Evolutionary conservation across 2,113 vertebrate species (phyloP).

Genomic region (Rhinopomastus cyanomelas): DNA sequence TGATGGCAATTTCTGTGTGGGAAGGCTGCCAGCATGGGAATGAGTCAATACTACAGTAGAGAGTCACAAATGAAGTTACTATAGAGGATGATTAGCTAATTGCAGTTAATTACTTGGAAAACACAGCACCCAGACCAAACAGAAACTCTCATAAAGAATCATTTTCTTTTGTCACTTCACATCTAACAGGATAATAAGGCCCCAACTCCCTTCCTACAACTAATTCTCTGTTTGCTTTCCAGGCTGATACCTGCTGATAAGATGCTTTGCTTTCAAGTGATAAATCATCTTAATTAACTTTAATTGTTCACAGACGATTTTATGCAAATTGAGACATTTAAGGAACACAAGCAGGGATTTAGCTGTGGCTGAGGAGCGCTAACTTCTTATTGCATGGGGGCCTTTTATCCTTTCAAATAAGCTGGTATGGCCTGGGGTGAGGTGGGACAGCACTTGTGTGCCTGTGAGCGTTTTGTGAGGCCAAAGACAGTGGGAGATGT

Average conservation of each 20-base stretch:
- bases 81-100: conserved; percentile 65
- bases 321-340: conserved; percentile 32
- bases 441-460: accelerated
- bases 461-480: accelerated
- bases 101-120: conserved; percentile 60
- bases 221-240: conserved; percentile 65
- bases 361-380: neutral
- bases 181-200: conserved; percentile 4
- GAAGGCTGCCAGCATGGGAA: conserved; percentile 5
- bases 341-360: conserved; percentile 4
- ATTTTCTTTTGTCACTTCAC: neutral
- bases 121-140: neutral
- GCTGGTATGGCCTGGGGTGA: accelerated
- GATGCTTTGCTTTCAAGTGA: conserved; percentile 58
- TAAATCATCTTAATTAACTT: conserved; percentile 76
- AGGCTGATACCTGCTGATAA: conserved; percentile 72
- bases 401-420: neutral
- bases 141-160: neutral
- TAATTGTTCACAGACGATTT: conserved; percentile 66
- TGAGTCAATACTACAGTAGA: neutral
- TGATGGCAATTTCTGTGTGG: neutral
- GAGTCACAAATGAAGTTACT: conserved; percentile 24
- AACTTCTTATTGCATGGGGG: accelerated
- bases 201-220: conserved; percentile 10
- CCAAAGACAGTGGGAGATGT: accelerated